A percentile compares a stretch with the other conserved stretches of the same genome.
Conservation (phyloP, 2,888 invertebrate genomes). For the Oligia fasciuncula region DNA sequence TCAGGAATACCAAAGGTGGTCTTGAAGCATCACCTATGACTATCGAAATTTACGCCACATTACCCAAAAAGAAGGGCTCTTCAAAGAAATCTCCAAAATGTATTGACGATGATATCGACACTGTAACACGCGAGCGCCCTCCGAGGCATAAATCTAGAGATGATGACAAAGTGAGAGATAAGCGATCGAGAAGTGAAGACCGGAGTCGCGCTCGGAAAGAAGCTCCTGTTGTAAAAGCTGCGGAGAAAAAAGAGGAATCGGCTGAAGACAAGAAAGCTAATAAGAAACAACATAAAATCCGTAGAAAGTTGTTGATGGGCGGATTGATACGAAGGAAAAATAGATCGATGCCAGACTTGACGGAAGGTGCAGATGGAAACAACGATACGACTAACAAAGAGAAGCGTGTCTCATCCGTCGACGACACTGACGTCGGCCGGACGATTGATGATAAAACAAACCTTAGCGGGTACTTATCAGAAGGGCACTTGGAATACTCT, state of each 20-base stretch:
- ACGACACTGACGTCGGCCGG: slow-evolving; percentile 93
- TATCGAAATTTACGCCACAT: slow-evolving; percentile 97
- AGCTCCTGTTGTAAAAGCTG: slow-evolving; percentile 91
- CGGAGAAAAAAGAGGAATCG: slow-evolving; percentile 91
- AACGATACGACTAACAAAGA: slow-evolving; percentile 81
- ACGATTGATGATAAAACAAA: slow-evolving; percentile 90
- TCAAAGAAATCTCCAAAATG: slow-evolving; percentile 91
- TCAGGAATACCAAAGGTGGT: slow-evolving; percentile 93
- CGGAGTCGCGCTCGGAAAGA: slow-evolving; percentile 94
- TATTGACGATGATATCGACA: slow-evolving; percentile 93
- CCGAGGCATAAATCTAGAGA: slow-evolving; percentile 93
- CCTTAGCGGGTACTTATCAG: slow-evolving; percentile 95
- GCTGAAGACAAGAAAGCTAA: slow-evolving; percentile 93
- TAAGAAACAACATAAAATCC: slow-evolving; percentile 97
- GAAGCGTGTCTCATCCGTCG: slow-evolving; percentile 90
- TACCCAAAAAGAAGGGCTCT: slow-evolving; percentile 95
- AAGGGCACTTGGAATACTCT: slow-evolving; percentile 95
- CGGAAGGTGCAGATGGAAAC: slow-evolving; percentile 93
- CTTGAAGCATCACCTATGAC: slow-evolving; percentile 94
- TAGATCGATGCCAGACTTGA: slow-evolving; percentile 97
- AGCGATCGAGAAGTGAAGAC: slow-evolving; percentile 95
- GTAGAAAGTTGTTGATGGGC: slow-evolving; percentile 96
- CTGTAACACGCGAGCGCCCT: slow-evolving; percentile 92
- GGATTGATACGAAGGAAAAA: slow-evolving; percentile 96
- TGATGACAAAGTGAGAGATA: slow-evolving; percentile 93